Base-by-base conservation (phyloP, 2,888 invertebrate genomes). In the Drosophila percnosoma region DNA sequence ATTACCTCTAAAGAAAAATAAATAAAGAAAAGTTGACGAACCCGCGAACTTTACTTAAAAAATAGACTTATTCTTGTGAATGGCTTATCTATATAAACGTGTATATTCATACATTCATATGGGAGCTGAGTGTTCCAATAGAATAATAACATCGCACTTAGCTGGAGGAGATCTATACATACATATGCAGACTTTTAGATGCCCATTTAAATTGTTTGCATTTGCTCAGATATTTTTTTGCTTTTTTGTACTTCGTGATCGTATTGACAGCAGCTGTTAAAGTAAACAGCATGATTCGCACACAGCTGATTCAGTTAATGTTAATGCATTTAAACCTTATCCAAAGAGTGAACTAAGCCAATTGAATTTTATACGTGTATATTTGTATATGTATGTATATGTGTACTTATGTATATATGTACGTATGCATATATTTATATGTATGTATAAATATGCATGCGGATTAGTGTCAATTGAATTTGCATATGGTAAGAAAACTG, bases 381-480 rank as follows among this genome's bases (percentile, higher is more conserved):
- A 6, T 49, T 4, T 27, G 49, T 49, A 3, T 8, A 40, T n/a
- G n/a, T 40, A 1, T 5, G 2, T 42, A 42, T 42, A 21, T 42
- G 11, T n/a, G 21, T 21, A 24, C 24, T 4, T 24, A 33, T 40
- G 4, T 38, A 40, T 8, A 11, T 31, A 27, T 36, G 7, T 8
- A 10, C 10, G 36, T 38, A 18, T 31, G 27, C 21, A 33, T 7
- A 31, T 29, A 8, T 24, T 33, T 33, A 29, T 27, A 45, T 34
- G 13, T 27, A 18, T 42, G 33, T 8, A 36, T 33, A 33, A 33
- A 33, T 15, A 51, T 6, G 15, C 49, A 34, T 21, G 52, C 21
- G 21, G 62, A 68, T 68, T 70, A 66, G 51, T 62, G 59, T 63
- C 55, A 66, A 77, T 73, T 54, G 31, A 60, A 59, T 73, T 77